Percentiles rank a stretch among this genome's conserved stretches.
Evolutionary conservation across 2,113 vertebrate genomes (phyloP).

Genomic region (Cathartes aura): DNA sequence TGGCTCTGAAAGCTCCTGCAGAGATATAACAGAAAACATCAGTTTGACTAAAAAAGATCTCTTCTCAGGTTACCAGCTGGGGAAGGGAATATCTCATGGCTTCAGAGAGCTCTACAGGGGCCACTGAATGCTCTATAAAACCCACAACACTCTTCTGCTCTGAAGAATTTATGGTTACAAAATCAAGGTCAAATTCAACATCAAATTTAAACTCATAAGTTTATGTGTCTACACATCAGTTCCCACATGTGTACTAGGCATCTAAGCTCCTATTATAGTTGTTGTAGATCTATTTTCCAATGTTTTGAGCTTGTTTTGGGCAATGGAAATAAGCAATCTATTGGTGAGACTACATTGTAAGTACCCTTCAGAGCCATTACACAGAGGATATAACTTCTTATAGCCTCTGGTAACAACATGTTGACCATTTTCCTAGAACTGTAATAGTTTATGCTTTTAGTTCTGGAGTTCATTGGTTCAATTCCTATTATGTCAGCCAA

Average conservation of each 20-base stretch:
- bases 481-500: background rate
- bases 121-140: background rate
- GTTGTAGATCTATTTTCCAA: background rate
- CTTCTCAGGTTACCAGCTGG: background rate
- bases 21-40: background rate
- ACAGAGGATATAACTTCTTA: background rate
- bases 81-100: background rate
- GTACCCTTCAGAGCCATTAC: background rate
- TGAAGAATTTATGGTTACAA: background rate
- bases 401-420: background rate
- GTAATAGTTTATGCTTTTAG: background rate
- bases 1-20: background rate
- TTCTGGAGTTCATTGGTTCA: background rate
- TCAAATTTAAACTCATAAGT: background rate
- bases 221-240: rapidly evolving
- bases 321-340: background rate
- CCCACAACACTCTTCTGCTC: background rate
- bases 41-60: background rate
- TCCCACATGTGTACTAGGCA: background rate
- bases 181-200: background rate
- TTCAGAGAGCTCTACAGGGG: background rate
- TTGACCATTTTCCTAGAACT: background rate
- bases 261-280: background rate
- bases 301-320: background rate
- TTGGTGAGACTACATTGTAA: background rate